These are phyloP conservation scores for Meloidogyne chitwoodi DNA, from an alignment of 1,140 invertebrate genomes.

Conservation along the genomic window DNA sequence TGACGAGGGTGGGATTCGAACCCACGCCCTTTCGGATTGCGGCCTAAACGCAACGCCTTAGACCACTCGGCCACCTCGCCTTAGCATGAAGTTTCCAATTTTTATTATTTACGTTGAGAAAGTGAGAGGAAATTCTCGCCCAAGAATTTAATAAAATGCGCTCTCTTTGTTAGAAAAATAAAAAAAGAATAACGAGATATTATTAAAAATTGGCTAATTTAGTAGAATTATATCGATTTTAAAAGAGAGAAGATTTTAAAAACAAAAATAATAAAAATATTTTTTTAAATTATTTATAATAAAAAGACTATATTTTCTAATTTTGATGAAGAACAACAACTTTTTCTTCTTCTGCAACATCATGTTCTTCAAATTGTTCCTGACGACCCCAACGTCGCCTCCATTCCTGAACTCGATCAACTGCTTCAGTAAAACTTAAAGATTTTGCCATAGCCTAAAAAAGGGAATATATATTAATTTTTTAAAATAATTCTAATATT, in stretches of 20 bases:
- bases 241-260: neutral
- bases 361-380: neutral
- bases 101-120: constrained; percentile 12
- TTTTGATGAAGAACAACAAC: neutral
- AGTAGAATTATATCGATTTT: neutral
- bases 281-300: too few species aligned
- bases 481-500: neutral
- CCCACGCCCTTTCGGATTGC: constrained; percentile 10
- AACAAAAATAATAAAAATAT: neutral
- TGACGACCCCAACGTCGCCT: neutral
- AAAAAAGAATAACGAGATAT: neutral
- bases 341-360: neutral
- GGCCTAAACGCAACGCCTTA: constrained; percentile 15
- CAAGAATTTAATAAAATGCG: neutral
- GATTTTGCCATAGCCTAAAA: constrained; percentile 55
- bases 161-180: neutral
- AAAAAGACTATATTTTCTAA: neutral
- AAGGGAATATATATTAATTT: neutral
- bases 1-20: constrained; percentile 21
- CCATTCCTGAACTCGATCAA: constrained; percentile 51
- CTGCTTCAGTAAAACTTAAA: constrained; percentile 49
- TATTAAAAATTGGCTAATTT: neutral
- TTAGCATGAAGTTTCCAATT: neutral
- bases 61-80: constrained; percentile 20
- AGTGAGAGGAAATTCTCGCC: constrained; percentile 12